A percentile compares a stretch with the other conserved stretches of the same genome.
Conservation (phyloP, 1,140 invertebrate genomes). For the Tetramorium simillimum region DNA sequence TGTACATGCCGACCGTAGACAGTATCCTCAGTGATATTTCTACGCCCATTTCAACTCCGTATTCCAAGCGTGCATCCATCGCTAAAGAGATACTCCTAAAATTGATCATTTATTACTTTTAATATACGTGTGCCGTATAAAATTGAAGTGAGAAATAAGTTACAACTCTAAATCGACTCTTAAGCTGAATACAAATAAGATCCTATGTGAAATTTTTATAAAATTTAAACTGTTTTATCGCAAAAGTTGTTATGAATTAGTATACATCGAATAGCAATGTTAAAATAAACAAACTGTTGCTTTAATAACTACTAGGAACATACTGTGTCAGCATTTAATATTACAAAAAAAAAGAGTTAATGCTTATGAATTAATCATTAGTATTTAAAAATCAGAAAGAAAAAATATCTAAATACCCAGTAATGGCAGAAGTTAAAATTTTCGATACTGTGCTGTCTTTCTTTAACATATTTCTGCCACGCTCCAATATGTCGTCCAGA, state of each 20-base stretch:
- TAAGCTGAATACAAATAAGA: not conserved
- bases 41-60: conserved; percentile 89
- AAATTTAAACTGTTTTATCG: not conserved
- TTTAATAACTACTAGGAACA: not conserved
- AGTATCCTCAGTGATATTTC: conserved; percentile 90
- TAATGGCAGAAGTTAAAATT: conserved; percentile 77
- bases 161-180: not conserved
- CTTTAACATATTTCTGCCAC: conserved; percentile 85
- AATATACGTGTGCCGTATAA: not conserved
- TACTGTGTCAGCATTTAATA: not conserved
- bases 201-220: not conserved
- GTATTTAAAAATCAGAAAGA: not conserved
- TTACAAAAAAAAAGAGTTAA: not conserved
- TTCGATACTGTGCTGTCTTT: conserved; percentile 81
- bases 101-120: conserved; percentile 46
- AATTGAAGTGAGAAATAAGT: not conserved
- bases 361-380: not conserved
- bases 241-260: not conserved
- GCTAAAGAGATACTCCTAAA: conserved; percentile 88
- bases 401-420: conserved; percentile 74
- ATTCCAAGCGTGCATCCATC: conserved; percentile 92
- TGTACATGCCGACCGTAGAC: conserved; percentile 87
- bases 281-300: not conserved
- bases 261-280: not conserved
- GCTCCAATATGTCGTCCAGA: conserved; percentile 88